A percentile compares a stretch with the other conserved stretches of the same genome.
phyloP scores from a whole-genome alignment of 2,113 vertebrate species.

The Oryctolagus cuniculus region DNA sequence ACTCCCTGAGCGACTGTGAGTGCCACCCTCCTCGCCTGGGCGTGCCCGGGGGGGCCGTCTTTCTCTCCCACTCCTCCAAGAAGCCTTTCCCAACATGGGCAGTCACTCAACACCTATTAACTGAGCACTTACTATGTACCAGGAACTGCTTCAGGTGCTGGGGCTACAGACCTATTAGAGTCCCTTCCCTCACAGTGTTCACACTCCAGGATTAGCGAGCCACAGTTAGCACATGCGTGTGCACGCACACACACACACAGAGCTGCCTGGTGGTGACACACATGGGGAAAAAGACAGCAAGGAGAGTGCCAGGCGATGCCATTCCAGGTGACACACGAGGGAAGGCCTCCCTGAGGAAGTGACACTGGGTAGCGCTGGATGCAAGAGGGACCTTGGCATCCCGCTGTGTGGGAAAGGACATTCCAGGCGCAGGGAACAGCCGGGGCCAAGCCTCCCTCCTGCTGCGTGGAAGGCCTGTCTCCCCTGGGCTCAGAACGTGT shows the following conservation, averaged over 20 bases:
- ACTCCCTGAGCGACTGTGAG: conserved; percentile 77
- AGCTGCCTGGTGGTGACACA: not conserved
- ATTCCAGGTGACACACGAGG: not conserved
- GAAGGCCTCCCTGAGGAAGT: not conserved
- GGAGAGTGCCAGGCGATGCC: not conserved
- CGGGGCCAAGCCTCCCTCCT: not conserved
- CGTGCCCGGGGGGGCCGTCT: not conserved
- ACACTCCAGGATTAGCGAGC: not conserved
- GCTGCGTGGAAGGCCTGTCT: not conserved
- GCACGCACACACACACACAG: not conserved
- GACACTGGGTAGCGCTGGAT: not conserved
- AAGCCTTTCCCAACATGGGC: not conserved
- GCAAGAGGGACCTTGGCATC: not conserved
- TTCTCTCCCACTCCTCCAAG: not conserved
- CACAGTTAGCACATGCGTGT: not conserved
- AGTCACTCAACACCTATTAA: not conserved
- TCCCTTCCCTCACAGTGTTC: not conserved
- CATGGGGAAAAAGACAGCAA: not conserved
- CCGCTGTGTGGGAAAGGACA: not conserved
- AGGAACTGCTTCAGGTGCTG: not conserved
- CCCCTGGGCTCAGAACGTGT: not conserved
- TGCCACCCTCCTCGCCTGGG: not conserved
- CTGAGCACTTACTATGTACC: not conserved
- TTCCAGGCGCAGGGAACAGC: not conserved
- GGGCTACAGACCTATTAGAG: not conserved